Conservation (phyloP, 2,797 vertebrate species). For the Dendrocincla tyrannina region DNA sequence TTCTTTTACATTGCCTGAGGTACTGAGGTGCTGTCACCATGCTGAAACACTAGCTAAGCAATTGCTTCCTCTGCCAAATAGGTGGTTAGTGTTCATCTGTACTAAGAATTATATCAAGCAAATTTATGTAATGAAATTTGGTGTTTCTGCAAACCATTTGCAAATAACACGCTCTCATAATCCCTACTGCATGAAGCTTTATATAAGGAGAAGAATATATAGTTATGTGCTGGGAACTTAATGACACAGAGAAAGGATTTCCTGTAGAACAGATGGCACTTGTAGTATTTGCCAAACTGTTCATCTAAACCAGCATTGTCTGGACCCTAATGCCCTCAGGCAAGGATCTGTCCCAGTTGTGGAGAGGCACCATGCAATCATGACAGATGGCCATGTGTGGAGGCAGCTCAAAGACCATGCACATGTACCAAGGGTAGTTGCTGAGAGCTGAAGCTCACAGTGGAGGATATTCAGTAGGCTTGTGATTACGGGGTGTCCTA, state of each 20-base stretch:
- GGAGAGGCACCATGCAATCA: conserved; percentile 32
- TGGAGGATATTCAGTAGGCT: background rate
- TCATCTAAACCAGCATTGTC: conserved; percentile 63
- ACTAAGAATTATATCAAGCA: background rate
- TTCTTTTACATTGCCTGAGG: background rate
- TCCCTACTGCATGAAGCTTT: background rate
- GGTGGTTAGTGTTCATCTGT: background rate
- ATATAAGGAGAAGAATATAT: background rate
- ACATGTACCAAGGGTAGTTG: background rate
- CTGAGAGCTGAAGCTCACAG: background rate
- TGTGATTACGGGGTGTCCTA: background rate
- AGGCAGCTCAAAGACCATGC: background rate
- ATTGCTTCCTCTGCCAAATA: background rate
- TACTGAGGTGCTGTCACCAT: background rate
- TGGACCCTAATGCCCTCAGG: conserved; percentile 53
- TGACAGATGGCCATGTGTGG: conserved; percentile 56
- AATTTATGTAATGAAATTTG: background rate
- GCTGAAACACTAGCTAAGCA: background rate
- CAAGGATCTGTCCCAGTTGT: conserved; percentile 61
- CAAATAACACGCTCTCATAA: background rate
- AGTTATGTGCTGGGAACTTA: conserved; percentile 56
- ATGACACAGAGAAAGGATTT: conserved; percentile 56
- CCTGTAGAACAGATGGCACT: conserved; percentile 65
- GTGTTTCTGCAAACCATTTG: background rate
- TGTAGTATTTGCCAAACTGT: conserved; percentile 41